Percentiles rank a stretch among this genome's conserved stretches.
Conservation (phyloP, 2,888 invertebrate genomes). For the Drosophila neotestacea region DNA sequence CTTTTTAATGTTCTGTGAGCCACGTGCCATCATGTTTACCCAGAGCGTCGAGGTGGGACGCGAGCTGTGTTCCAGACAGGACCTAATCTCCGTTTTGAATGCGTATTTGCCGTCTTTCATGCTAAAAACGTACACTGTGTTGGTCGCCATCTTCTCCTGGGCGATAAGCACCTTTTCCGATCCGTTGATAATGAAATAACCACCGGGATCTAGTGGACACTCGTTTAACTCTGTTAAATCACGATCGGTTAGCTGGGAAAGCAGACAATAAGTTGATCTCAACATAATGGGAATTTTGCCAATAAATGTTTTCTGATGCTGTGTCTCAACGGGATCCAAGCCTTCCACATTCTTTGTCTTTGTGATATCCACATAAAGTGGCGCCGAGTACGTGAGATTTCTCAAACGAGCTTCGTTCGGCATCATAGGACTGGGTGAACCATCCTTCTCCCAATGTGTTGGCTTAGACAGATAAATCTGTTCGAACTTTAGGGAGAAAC, state of each 20-base stretch:
- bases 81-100: conserved; percentile 98
- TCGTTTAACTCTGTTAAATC: conserved; percentile 99
- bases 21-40: conserved; percentile 99
- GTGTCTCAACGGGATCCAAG: conserved; percentile 94
- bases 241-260: conserved; percentile 98
- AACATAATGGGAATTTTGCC: conserved; percentile 99
- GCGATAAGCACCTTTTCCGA: conserved; percentile 99
- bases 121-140: conserved; percentile 99
- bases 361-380: conserved; percentile 99
- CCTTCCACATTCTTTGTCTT: conserved; percentile 97
- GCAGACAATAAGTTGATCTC: conserved; percentile 97
- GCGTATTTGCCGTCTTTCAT: conserved; percentile 99
- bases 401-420: conserved; percentile 99
- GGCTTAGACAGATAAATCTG: conserved; percentile 99
- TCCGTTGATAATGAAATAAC: conserved; percentile 99
- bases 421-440: conserved; percentile 99
- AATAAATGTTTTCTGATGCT: conserved; percentile 91
- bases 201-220: conserved; percentile 99
- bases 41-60: conserved; percentile 98
- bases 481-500: conserved; percentile 98
- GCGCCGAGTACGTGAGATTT: conserved; percentile 99
- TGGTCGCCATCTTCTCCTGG: conserved; percentile 99
- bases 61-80: conserved; percentile 95
- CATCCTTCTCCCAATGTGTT: conserved; percentile 99
- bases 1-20: conserved; percentile 99